Percentiles rank a stretch among this genome's conserved stretches.
phyloP scores from a whole-genome alignment of 2,113 vertebrate genomes.

The Gambusia holbrooki region DNA sequence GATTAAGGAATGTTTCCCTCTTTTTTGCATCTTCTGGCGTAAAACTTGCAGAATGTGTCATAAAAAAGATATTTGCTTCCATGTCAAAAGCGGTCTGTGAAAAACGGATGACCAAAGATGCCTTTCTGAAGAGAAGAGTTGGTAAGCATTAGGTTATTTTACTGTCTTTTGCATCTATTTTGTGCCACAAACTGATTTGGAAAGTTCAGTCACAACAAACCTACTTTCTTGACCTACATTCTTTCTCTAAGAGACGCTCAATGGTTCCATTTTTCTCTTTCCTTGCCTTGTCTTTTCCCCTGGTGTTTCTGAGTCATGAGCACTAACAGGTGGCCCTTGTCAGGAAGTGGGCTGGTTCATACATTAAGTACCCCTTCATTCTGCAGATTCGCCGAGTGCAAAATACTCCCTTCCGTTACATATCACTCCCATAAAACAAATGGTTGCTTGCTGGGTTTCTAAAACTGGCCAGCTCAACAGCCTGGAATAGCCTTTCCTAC shows the following conservation, averaged over 20 bases:
- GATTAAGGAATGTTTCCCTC: conserved; percentile 11
- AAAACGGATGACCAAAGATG: neutral
- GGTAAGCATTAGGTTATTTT: neutral
- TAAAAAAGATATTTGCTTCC: neutral
- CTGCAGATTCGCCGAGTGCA: conserved; percentile 6
- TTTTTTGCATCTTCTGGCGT: neutral
- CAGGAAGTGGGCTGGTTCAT: conserved; percentile 48
- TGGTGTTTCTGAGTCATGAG: conserved; percentile 49
- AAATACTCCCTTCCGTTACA: conserved; percentile 22
- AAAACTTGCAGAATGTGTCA: conserved; percentile 2
- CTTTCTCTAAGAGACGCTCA: neutral
- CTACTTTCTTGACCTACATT: neutral
- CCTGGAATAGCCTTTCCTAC: no score
- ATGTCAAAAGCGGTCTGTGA: neutral
- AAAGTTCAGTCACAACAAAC: neutral
- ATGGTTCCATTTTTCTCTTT: neutral
- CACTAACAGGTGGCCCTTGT: conserved; percentile 65
- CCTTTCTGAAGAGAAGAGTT: neutral
- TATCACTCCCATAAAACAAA: conserved; percentile 12
- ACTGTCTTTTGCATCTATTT: conserved; percentile 1
- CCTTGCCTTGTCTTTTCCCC: conserved; percentile 11
- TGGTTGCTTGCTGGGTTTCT: conserved; percentile 17
- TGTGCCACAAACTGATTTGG: conserved; percentile 34
- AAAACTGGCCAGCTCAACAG: no score
- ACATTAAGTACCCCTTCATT: conserved; percentile 44